Conservation (phyloP, 2,888 invertebrate genomes). For the Dioctria linearis region DNA sequence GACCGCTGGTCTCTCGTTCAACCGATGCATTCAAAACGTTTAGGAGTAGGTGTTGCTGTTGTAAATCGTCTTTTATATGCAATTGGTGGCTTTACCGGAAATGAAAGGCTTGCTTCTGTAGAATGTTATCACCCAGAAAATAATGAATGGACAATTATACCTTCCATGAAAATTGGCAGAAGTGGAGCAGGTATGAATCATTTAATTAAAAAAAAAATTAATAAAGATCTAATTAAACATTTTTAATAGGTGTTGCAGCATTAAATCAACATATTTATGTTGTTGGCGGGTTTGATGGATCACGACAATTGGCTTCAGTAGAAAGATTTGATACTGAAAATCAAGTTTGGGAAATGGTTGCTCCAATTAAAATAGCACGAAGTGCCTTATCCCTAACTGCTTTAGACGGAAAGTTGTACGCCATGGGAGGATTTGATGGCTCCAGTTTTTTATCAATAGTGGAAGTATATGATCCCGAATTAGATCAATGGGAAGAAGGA, state of each 20-base stretch:
- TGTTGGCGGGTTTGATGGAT: conserved; percentile 95
- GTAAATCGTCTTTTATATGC: conserved; percentile 86
- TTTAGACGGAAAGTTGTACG: conserved; percentile 89
- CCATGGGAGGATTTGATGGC: conserved; percentile 94
- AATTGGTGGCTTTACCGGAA: conserved; percentile 92
- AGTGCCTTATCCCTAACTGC: conserved; percentile 92
- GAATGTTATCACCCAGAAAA: conserved; percentile 97
- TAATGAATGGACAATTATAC: conserved; percentile 87
- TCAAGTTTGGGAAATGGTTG: conserved; percentile 83
- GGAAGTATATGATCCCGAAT: conserved; percentile 88
- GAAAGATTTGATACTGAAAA: conserved; percentile 91
- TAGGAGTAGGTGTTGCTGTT: conserved; percentile 86
- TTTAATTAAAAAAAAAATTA: conserved; percentile 6
- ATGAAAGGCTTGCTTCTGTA: conserved; percentile 81
- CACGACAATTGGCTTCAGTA: conserved; percentile 84
- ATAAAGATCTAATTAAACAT: conserved; percentile 6
- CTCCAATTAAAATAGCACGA: conserved; percentile 83
- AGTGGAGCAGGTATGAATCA: conserved; percentile 84
- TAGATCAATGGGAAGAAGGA: conserved; percentile 83
- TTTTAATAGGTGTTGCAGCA: conserved; percentile 80
- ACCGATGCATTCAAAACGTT: conserved; percentile 82
- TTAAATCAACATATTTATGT: conserved; percentile 91
- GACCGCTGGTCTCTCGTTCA: conserved; percentile 86
- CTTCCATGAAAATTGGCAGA: conserved; percentile 83
- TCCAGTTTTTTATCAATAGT: conserved; percentile 86